Base-by-base conservation (phyloP, 2,888 invertebrate species). In the Mellilla xanthometata region DNA sequence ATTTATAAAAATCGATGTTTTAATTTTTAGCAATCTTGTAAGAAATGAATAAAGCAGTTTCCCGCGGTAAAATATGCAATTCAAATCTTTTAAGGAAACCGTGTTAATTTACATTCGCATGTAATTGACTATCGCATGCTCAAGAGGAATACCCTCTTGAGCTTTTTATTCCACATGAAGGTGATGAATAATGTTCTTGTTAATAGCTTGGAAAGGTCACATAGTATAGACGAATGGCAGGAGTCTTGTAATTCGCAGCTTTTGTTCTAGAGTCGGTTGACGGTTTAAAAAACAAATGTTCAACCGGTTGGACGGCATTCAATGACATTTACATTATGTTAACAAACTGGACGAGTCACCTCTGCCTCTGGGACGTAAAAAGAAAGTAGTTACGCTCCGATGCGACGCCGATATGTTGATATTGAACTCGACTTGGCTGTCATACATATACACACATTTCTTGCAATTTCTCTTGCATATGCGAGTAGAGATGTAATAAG, bases 281-380 rank as follows among this genome's bases (percentile, higher is more conserved):
- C 56, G 62, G 68, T 76, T 56, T 52, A 70, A 76, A 75, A 69
- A 61, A 30, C 29, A 49, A 39, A 49, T 62, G 71, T 71, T 65
- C 36, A 71, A 86, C 87, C 83, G 85, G 87, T 85, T 44, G 35
- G 60, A 60, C 76, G 58, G 62, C 85, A 79, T 78, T 76, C 77
- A 72, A 65, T 81, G 84, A 83, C 81, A 86, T 86, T 86, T 77
- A 79, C 77, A 78, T 80, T 81, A 80, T 76, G 73, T 70, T 78
- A 78, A 79, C 75, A 72, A 74, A 79, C 78, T 78, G 72, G 73
- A 74, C 70, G 69, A 70, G 71, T 68, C 70, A 66, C 69, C 72
- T 69, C 66, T 70, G 65, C 63, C 61, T 63, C 61, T 64, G 65
- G 68, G 58, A 62, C 62, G 59, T 67, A 66, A 79, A 80, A 84